Percentiles rank a stretch among this genome's conserved stretches.
Conservation (phyloP, 1,140 invertebrate species). For the Zaprionus taronus region DNA sequence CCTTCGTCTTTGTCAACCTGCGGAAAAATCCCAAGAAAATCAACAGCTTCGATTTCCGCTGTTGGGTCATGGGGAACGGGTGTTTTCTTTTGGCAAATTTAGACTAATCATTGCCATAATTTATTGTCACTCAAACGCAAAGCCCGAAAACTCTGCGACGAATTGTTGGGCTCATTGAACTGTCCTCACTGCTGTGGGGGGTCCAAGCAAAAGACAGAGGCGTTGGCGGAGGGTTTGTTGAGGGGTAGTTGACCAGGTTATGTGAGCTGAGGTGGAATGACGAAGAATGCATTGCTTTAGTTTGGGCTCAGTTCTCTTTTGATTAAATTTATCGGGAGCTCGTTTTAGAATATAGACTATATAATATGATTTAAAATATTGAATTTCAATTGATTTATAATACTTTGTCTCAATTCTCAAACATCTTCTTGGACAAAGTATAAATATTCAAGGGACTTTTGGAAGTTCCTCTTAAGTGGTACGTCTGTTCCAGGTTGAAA, state of each 20-base stretch:
- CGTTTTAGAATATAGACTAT: too few species aligned
- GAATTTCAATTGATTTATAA: too few species aligned
- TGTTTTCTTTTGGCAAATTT: constrained; percentile 57
- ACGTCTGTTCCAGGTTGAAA: not conserved
- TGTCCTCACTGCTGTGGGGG: not conserved
- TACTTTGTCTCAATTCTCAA: too few species aligned
- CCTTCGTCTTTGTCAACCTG: not conserved
- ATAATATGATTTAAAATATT: too few species aligned
- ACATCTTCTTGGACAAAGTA: too few species aligned
- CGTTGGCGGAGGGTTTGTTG: not conserved
- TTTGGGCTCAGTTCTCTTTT: too few species aligned
- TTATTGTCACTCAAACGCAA: constrained; percentile 75
- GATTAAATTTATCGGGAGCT: too few species aligned
- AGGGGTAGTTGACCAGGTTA: not conserved
- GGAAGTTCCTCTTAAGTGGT: not conserved
- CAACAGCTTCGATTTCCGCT: constrained; percentile 36
- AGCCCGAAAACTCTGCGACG: constrained; percentile 64
- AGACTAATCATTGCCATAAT: constrained; percentile 81
- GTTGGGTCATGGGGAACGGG: constrained; percentile 23
- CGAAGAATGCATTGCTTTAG: too few species aligned
- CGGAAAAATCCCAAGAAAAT: constrained; percentile 52
- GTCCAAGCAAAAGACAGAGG: not conserved
- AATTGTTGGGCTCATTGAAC: constrained; percentile 41
- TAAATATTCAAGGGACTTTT: too few species aligned
- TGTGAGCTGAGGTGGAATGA: too few species aligned